Base-by-base conservation (phyloP, 2,888 invertebrate species). In the Lycaena phlaeas region DNA sequence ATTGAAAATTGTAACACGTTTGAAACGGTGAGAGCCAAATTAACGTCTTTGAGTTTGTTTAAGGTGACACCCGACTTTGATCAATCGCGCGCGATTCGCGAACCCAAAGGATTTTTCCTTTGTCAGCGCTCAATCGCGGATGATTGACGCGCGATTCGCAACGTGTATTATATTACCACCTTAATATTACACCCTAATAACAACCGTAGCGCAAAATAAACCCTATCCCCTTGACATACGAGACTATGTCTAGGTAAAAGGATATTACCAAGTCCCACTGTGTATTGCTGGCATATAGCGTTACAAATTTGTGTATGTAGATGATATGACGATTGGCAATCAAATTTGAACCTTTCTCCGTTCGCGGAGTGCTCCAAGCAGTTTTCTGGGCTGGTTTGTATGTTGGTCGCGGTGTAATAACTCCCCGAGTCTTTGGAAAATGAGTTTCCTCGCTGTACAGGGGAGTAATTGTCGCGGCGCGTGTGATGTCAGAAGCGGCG, bases 31-130 rank as follows among this genome's bases (percentile, higher is more conserved):
- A 38, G 36, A 46, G 41, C 41, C 38, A 75, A 76, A 81, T 79
- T 74, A 78, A 69, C 74, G 63, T 74, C 67, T 75, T 62, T 71
- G 69, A 68, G 74, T 64, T 65, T 64, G 64, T 63, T 61, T 55
- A 59, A 61, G 64, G 67, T 65, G 72, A 69, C 74, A 69, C 61
- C 59, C 55, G 51, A 59, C 79, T 81, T 81, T 81, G 81, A 81
- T 81, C 81, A 69, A 50, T 63, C 67, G 63, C 65, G 60, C 66
- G 68, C 65, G 60, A 62, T 66, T 68, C 66, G 51, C 51, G 63
- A 57, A 57, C 65, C 61, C 66, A 68, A 76, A 73, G 75, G 76
- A 81, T 79, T 78, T 79, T 79, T 79, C 77, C 76, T 79, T 78
- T 78, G 77, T 78, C 76, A 76, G 63, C 55, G 57, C 59, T 62